phyloP scores from a whole-genome alignment of 2,797 vertebrate species.

The Schizopygopsis malacanthus region DNA sequence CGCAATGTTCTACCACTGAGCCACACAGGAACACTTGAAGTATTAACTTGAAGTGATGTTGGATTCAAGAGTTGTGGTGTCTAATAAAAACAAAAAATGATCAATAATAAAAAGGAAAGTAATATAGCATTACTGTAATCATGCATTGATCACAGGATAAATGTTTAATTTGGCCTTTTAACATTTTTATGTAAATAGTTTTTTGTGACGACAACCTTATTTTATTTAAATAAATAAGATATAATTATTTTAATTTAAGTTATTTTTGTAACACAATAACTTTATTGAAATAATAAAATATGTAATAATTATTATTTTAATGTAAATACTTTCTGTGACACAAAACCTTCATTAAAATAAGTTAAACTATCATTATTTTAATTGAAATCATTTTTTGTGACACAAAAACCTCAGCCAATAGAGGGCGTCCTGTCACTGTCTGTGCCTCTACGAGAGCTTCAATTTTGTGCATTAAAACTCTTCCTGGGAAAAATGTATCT shows the following conservation, averaged over 20 bases:
- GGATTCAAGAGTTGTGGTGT: background rate
- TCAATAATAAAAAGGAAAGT: background rate
- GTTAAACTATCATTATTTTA: background rate
- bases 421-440: slow-evolving; percentile 73
- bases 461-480: slow-evolving; percentile 1
- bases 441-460: slow-evolving; percentile 3
- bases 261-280: too few relatives aligned
- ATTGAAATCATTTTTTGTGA: background rate
- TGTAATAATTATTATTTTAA: background rate
- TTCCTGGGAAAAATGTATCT: slow-evolving; percentile 26
- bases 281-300: background rate
- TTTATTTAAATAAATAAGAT: background rate
- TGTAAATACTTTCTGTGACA: background rate
- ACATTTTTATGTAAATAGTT: too few relatives aligned
- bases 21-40: too few relatives aligned
- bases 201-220: background rate
- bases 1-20: too few relatives aligned
- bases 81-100: background rate
- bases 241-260: too few relatives aligned
- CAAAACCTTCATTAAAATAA: background rate
- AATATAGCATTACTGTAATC: background rate
- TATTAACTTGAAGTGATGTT: background rate
- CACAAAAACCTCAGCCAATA: slow-evolving; percentile 47
- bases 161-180: background rate
- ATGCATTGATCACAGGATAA: background rate